Base-by-base conservation (phyloP, 2,888 invertebrate species). In the Agrotis clavis region DNA sequence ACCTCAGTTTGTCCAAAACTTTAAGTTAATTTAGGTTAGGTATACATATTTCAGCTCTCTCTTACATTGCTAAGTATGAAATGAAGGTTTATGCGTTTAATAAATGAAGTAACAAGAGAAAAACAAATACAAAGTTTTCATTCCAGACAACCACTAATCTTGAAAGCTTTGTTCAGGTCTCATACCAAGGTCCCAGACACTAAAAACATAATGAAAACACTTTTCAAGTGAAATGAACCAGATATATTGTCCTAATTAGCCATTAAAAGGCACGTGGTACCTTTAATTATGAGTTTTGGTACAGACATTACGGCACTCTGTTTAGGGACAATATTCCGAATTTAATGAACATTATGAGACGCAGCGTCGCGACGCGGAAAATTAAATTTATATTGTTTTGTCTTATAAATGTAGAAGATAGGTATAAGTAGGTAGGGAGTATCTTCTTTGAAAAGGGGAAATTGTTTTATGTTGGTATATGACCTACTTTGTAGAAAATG, bases 311-410 rank as follows among this genome's bases (percentile, higher is more conserved):
- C 45, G 66, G 67, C 67, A 62, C 72, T 82, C 79, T 71, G 79
- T 67, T 72, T 64, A 45, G 62, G 45, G 72, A 79, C 79, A 78
- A 79, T 82, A 79, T 83, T 72, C 73, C 50, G 73, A 82, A 82
- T 79, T 79, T 79, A 82, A 79, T 79, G 59, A 53, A 79, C 79
- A 79, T 82, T 82, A 83, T 82, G 79, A 68, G 79, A 14, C 48
- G 19, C 74, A n/a, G 45, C 67, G 79, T 66, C 64, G 83, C 67
- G 71, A 57, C 60, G 71, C 65, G 71, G 71, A 82, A 79, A 79
- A 79, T 79, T 82, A 70, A 79, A 79, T 82, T 79, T 79, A 79
- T 67, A 71, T 79, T 77, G 78, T 77, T 77, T 82, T 71, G 68
- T 61, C 48, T 57, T 48, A 50, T 35, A 47, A 50, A 51, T 18